These are phyloP conservation scores for Nesidiocoris tenuis DNA, from an alignment of 2,888 invertebrate species.

Conservation along the genomic window DNA sequence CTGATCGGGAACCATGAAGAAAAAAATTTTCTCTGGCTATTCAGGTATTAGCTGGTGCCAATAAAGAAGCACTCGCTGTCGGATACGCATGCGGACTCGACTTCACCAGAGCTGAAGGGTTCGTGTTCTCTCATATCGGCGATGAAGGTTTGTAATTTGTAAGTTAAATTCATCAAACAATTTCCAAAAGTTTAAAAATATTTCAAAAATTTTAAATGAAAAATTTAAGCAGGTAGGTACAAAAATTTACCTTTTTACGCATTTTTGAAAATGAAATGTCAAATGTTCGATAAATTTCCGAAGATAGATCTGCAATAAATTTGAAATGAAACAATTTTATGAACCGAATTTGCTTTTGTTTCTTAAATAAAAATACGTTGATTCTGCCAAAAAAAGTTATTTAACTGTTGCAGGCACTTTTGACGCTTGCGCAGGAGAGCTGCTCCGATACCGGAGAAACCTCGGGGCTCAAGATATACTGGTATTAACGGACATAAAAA, in stretches of 20 bases:
- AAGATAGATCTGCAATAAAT: too few relatives aligned
- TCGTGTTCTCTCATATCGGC: slow-evolving; percentile 74
- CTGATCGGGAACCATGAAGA: too few relatives aligned
- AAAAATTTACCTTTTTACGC: too few relatives aligned
- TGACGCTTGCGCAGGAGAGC: slow-evolving; percentile 70
- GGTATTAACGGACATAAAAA: slow-evolving; percentile 78
- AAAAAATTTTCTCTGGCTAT: background rate
- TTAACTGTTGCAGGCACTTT: slow-evolving; percentile 55
- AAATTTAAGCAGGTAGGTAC: too few relatives aligned
- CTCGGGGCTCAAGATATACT: slow-evolving; percentile 69
- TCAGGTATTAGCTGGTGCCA: slow-evolving; percentile 73
- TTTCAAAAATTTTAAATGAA: too few relatives aligned
- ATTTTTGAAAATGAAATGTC: too few relatives aligned
- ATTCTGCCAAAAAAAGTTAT: too few relatives aligned
- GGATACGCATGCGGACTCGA: slow-evolving; percentile 68
- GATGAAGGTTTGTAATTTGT: slow-evolving; percentile 66
- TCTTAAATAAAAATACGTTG: background rate
- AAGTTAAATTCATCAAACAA: too few relatives aligned
- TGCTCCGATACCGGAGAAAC: slow-evolving; percentile 67
- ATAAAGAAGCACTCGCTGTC: slow-evolving; percentile 72
- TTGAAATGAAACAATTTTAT: too few relatives aligned
- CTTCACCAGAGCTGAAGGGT: slow-evolving; percentile 76
- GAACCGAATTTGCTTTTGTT: too few relatives aligned
- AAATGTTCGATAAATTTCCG: too few relatives aligned
- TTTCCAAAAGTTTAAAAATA: too few relatives aligned